A percentile compares a stretch with the other conserved stretches of the same genome.
phyloP scores from a whole-genome alignment of 2,888 invertebrate species.

The Mesopsocus fuscifrons region DNA sequence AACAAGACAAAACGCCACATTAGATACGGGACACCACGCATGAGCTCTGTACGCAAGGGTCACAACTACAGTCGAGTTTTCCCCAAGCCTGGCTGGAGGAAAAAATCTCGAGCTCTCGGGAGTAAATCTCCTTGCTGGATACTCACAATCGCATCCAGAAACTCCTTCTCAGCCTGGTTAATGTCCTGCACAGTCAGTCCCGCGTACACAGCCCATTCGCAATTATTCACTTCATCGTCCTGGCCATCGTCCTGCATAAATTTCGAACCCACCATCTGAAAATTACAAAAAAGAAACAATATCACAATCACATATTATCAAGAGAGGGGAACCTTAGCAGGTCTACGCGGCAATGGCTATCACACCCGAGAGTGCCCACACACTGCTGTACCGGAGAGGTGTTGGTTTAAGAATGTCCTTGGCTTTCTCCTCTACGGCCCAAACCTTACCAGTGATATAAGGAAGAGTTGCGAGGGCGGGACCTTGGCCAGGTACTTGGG shows the following conservation, averaged over 20 bases:
- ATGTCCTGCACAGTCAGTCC: constrained; percentile 51
- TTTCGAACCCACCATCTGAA: constrained; percentile 89
- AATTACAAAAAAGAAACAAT: too few species aligned
- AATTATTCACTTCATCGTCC: constrained; percentile 75
- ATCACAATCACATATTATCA: constrained; percentile 13
- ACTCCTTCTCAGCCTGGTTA: constrained; percentile 69
- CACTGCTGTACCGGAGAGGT: neutral
- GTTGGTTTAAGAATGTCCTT: neutral
- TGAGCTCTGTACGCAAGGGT: too few species aligned
- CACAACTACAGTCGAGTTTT: constrained; percentile 9
- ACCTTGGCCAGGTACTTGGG: constrained; percentile 66
- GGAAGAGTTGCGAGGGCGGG: constrained; percentile 80
- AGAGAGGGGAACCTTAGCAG: too few species aligned
- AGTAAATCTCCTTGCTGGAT: too few species aligned
- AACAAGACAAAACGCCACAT: constrained; percentile 20
- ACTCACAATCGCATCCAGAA: constrained; percentile 76
- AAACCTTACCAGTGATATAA: constrained; percentile 80
- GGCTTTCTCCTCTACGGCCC: too few species aligned
- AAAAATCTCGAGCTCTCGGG: constrained; percentile 11
- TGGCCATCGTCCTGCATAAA: constrained; percentile 86
- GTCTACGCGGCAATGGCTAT: too few species aligned
- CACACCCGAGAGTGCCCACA: too few species aligned
- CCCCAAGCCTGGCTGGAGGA: constrained; percentile 11
- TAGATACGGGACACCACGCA: too few species aligned
- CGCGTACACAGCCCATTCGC: constrained; percentile 83